Base-by-base conservation (phyloP, 2,888 invertebrate species). In the Agriopis marginaria region DNA sequence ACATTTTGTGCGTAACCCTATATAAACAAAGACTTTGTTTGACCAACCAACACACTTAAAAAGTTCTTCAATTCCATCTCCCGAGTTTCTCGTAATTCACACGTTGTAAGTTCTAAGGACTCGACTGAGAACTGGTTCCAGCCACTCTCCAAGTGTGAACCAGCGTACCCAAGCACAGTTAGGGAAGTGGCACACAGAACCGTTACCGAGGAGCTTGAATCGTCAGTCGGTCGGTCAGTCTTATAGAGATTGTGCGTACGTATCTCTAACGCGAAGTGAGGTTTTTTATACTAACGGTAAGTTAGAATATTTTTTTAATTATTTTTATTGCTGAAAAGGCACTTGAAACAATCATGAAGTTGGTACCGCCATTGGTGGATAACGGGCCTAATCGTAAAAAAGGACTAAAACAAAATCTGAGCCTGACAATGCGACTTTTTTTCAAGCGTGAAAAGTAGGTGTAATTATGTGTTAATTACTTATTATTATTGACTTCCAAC, bases 131-230 rank as follows among this genome's bases (percentile, higher is more conserved):
- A 66, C 69, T 72, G 66, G 68, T 59, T 65, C 70, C 70, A 67
- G 58, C 47, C 8, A 63, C 75, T 76, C n/a, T 63, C 68, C 53
- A 17, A 44, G 54, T 73, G 67, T 63, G 23, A 54, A 55, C 39
- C 59, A 47, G 56, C 63, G 54, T 59, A 44, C 58, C 66, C 63
- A 65, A 71, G 68, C 66, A 76, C 76, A 82, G 77, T 82, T 80
- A 79, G 73, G 82, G 82, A 93, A 92, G 91, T 93, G 79, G 93
- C 82, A 86, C 92, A 79, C 73, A 73, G 79, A 88, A 89, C 93
- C 92, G 93, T 92, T 93, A 85, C 75, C 73, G 75, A 82, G 82
- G 82, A 77, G 77, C 75, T 75, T 32, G 5, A 32, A 32, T 32
- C 77, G 83, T 75, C 91, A 92, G 92, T 92, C 81, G 77, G 77